These are phyloP conservation scores for Acleris sparsana DNA, from an alignment of 2,888 invertebrate genomes.

Conservation along the genomic window DNA sequence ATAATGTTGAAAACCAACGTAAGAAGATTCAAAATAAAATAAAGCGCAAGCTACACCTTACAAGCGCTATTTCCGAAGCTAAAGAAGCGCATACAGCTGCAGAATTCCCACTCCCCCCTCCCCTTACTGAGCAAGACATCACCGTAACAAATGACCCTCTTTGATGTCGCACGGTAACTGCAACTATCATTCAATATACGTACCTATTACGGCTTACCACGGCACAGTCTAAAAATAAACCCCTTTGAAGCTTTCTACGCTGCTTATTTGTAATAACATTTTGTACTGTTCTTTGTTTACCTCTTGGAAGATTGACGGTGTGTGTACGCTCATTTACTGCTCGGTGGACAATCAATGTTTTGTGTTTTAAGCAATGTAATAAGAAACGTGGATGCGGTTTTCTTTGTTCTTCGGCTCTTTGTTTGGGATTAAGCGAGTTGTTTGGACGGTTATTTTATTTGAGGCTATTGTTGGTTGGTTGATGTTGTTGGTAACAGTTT, in stretches of 20 bases:
- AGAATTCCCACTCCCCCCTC: neutral
- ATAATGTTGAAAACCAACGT: no score
- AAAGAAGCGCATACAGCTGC: slow-evolving; percentile 17
- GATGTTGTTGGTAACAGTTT: neutral
- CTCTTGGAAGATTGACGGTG: slow-evolving; percentile 18
- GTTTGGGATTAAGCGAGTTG: slow-evolving; percentile 26
- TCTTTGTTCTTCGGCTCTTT: slow-evolving; percentile 30
- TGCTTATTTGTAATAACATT: slow-evolving; percentile 16
- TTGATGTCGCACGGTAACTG: slow-evolving; percentile 31
- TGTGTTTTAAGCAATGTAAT: slow-evolving; percentile 32
- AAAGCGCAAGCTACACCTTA: no score
- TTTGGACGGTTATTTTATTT: slow-evolving; percentile 22
- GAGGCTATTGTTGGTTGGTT: slow-evolving; percentile 6
- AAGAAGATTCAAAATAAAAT: no score
- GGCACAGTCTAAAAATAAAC: slow-evolving; percentile 30
- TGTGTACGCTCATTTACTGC: slow-evolving; percentile 12
- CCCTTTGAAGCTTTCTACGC: slow-evolving; percentile 25
- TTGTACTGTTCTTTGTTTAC: slow-evolving; percentile 8
- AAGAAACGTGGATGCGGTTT: slow-evolving; percentile 31
- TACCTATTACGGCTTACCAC: neutral
- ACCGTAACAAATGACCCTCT: slow-evolving; percentile 34
- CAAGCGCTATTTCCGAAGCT: neutral
- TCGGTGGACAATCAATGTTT: slow-evolving; percentile 35
- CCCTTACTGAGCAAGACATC: slow-evolving; percentile 24
- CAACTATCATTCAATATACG: slow-evolving; percentile 35